Evolutionary conservation across 2,888 invertebrate species (phyloP), one percentile per base, ranked within the genome.

Genomic region (Catonia carolina): DNA sequence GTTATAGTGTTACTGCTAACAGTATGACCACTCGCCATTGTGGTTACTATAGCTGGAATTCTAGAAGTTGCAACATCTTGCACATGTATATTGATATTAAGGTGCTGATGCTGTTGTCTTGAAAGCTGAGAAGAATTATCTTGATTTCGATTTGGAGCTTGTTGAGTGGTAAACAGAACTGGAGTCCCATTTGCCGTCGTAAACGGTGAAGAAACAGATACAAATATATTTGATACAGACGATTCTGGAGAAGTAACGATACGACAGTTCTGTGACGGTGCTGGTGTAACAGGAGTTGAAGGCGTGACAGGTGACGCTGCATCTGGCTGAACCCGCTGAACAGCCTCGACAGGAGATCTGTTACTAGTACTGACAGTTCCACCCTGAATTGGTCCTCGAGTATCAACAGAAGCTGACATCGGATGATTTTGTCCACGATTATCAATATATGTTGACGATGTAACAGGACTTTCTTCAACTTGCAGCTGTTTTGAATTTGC

Each of bases 331-430:
- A 76, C 63, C 1, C 58, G 49, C 15, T 49, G 31, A 10, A 56
- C 56, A 3, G 73, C 75, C 60, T 83, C 83, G 2, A 78, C 75
- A 0, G 86, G 84, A 47, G 87, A 85, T 36, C 86, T 86, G 66
- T 87, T 84, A 69, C 89, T 89, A 0, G 89, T 89, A 64, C 89
- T 89, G 8, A 90, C 86, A 1, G 89, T 85, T 0, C 89, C 89
- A 4, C 88, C 89, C 70, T 90, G 89, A 59, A 89, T 88, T 0
- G 89, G 89, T 1, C 80, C 79, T 65, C 85, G 78, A 23, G 78
- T 78, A 65, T 85, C 86, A 20, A 53, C 49, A 3, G 49, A 49
- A 18, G 33, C 49, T 17, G 57, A 37, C 27, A 27, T 27, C 4
- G 27, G 27, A 27, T 47, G 45, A 17, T 17, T 15, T 18, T 52